Conservation (phyloP, 2,797 vertebrate species). For the Parambassis ranga region DNA sequence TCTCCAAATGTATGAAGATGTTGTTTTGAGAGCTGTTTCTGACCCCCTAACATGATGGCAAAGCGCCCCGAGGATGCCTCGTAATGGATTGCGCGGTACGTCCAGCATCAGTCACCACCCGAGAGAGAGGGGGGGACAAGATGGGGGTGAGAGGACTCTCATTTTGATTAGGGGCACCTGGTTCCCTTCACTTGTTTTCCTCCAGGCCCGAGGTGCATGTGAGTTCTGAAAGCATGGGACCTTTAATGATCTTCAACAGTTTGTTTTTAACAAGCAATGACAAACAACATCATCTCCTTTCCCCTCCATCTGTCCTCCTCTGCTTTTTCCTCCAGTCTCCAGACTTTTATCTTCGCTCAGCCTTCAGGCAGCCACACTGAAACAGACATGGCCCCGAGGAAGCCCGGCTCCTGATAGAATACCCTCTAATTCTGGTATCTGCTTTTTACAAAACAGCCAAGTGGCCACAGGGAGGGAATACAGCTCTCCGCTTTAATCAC, state of each 20-base stretch:
- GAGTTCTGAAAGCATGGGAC: constrained; percentile 34
- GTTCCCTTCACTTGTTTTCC: constrained; percentile 44
- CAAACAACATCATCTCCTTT: constrained; percentile 53
- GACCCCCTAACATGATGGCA: constrained; percentile 53
- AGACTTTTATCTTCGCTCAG: constrained; percentile 64
- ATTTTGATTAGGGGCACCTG: constrained; percentile 54
- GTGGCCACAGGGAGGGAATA: constrained; percentile 8
- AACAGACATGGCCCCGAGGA: constrained; percentile 51
- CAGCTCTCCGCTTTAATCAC: constrained; percentile 24
- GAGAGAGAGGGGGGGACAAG: constrained; percentile 26
- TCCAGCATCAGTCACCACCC: constrained; percentile 46
- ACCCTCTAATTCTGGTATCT: constrained; percentile 37
- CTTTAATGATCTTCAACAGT: constrained; percentile 51
- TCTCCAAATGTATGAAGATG: constrained; percentile 62
- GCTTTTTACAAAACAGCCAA: constrained; percentile 25
- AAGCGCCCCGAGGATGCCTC: constrained; percentile 40
- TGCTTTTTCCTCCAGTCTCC: constrained; percentile 22
- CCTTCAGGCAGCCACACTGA: constrained; percentile 49
- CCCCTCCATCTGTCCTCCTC: not conserved
- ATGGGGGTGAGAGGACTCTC: constrained; percentile 29
- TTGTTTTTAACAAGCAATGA: constrained; percentile 67
- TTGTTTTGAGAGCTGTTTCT: constrained; percentile 47
- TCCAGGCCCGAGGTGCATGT: constrained; percentile 53
- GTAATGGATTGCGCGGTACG: constrained; percentile 46
- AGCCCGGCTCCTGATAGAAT: constrained; percentile 31